Base-by-base conservation (phyloP, 1,140 invertebrate genomes). In the Cataglyphis hispanica region DNA sequence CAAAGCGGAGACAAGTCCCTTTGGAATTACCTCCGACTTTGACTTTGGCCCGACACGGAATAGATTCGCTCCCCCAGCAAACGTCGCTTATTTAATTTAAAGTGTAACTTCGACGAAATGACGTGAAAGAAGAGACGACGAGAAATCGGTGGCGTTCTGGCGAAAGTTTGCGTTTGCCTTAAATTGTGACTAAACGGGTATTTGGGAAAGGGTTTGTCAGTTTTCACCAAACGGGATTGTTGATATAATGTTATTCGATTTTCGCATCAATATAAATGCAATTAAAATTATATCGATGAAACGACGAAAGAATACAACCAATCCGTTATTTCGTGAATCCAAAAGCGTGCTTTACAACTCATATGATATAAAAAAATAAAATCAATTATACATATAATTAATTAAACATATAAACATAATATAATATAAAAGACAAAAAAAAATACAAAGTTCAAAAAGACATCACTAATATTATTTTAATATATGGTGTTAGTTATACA, bases 121-220 rank as follows among this genome's bases (percentile, higher is more conserved):
- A 76, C 11, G 74, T n/a, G 58, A 76, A 76, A 76, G 58, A 76
- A 63, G 34, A 8, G 72, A 60, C 8, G 27, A 75, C 53, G 34
- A 60, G 58, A 13, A 43, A 63, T 25, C 58, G 16, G 5, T 72
- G 27, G 69, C 3, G 27, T 22, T 19, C 46, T 76, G 16, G 10
- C 10, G 34, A 76, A 63, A 76, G 74, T 76, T 76, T 34, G 4
- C 10, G 37, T 63, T 63, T 61, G 56, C 58, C 37, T 63, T 63
- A 76, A 76, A 76, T 76, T 61, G 37, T 16, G 5, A 76, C 53
- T 61, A 76, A 76, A 76, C 37, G 56, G 31, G 37, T 19, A 43
- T 76, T 25, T 63, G 58, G n/a, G n/a, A 76, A 63, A 63, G 58
- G 37, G 27, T 63, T 76, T 76, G 1, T 11, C 64, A 10, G 10